Evolutionary conservation across 2,888 invertebrate species (phyloP), one percentile per base, ranked within the genome.

Genomic region (Orthosia incerta): DNA sequence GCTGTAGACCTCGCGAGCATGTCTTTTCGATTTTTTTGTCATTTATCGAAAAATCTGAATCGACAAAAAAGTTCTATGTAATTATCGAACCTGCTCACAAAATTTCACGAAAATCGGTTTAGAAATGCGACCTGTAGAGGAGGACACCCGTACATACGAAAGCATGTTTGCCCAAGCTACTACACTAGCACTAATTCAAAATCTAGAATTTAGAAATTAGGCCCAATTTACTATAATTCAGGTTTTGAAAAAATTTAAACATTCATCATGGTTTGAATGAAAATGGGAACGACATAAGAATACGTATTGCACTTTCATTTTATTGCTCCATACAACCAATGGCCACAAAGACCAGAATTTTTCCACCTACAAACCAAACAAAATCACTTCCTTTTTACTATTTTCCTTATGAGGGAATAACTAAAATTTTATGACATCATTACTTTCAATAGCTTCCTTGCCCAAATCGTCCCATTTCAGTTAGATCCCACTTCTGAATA

Each of bases 361-460:
- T n/a, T 45, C 1, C 13, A 59, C 20, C 7, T 68, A 55, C 55
- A 68, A 53, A 61, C 51, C 51, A 51, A 80, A 74, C 59, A 53
- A 62, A 80, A 62, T 57, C 46, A 63, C 45, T 61, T 80, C 20
- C 23, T 26, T 67, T 68, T 67, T 57, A 69, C 50, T 59, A 60
- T 18, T 64, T 64, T 78, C 69, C 56, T 45, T 64, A 59, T 45
- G 53, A 55, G 53, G 56, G 31, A 59, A 69, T 76, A 69, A 70
- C 57, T 55, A 71, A 67, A 67, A 64, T 67, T 50, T 73, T 84
- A 81, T 73, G 57, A 45, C 50, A 71, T 79, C 69, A 76, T 84
- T 82, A 83, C 61, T 66, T 71, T 83, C 67, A 68, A 79, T 74
- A 46, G 62, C 20, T 20, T 20, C 15, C 48, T 62, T 4, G 48